Conservation (phyloP, 92 coral and sea anemone species). For the Siderastrea radians region DNA sequence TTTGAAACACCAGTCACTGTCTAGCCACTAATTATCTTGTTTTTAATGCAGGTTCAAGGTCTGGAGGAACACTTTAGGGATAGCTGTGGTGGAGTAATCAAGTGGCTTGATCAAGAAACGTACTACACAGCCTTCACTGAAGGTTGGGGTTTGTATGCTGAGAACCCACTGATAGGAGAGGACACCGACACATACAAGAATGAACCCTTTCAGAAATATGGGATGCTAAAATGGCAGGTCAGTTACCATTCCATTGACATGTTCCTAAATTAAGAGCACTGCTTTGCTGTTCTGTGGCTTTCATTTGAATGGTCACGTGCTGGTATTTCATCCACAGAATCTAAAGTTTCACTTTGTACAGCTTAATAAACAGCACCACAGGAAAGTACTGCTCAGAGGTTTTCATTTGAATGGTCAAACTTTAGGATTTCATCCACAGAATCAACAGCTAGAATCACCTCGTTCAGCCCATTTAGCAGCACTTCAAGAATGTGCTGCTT, state of each 20-base stretch:
- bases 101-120: constrained; percentile 76
- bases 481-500: too few relatives aligned
- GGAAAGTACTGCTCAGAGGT: too few relatives aligned
- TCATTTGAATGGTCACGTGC: too few relatives aligned
- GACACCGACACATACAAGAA: constrained; percentile 85
- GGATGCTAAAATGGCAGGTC: constrained; percentile 97
- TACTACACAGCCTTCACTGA: constrained; percentile 82
- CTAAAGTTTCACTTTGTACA: too few relatives aligned
- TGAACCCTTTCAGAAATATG: constrained; percentile 86
- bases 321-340: too few relatives aligned
- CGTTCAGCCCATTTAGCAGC: too few relatives aligned
- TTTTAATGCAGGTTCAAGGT: constrained; percentile 80
- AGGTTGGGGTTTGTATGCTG: constrained; percentile 97
- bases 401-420: too few relatives aligned
- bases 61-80: constrained; percentile 83
- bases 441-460: too few relatives aligned
- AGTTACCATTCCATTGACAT: neutral
- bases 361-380: too few relatives aligned
- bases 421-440: too few relatives aligned
- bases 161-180: constrained; percentile 81
- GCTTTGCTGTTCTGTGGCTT: too few relatives aligned
- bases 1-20: neutral
- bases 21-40: neutral
- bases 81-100: constrained; percentile 84
- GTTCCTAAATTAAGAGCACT: neutral